These are phyloP conservation scores for Enteromius anoplus DNA, from an alignment of 2,797 vertebrate species.

Conservation along the genomic window DNA sequence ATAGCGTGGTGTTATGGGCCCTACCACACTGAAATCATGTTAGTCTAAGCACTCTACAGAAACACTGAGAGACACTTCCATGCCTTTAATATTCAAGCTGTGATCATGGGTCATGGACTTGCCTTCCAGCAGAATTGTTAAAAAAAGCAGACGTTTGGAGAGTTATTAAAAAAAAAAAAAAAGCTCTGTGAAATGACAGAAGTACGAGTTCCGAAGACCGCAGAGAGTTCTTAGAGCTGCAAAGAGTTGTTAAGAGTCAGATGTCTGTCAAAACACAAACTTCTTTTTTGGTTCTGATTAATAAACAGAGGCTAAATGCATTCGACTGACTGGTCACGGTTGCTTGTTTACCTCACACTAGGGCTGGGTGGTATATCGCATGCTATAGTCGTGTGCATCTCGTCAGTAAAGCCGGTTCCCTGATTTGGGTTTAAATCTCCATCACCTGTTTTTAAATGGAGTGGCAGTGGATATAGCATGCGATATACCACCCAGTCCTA, in stretches of 20 bases:
- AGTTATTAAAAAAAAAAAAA: neutral
- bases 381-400: no score
- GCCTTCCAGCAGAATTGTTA: neutral
- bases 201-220: neutral
- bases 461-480: no score
- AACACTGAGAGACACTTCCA: conserved; percentile 6
- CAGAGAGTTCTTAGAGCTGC: neutral
- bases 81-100: conserved; percentile 1
- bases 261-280: neutral
- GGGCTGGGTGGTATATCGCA: no score
- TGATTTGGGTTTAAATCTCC: no score
- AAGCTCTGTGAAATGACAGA: neutral
- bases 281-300: neutral
- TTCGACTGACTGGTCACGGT: neutral
- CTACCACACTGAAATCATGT: neutral
- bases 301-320: neutral
- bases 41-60: neutral
- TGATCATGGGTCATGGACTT: conserved; percentile 16
- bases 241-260: neutral
- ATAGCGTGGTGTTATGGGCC: conserved; percentile 18
- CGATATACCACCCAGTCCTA: no score
- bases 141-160: neutral
- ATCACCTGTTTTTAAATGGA: no score
- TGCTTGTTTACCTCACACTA: neutral
- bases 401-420: no score